Evolutionary conservation across 1,140 invertebrate genomes (phyloP), one percentile per base, ranked within the genome.

Genomic region (Camponotus pennsylvanicus): DNA sequence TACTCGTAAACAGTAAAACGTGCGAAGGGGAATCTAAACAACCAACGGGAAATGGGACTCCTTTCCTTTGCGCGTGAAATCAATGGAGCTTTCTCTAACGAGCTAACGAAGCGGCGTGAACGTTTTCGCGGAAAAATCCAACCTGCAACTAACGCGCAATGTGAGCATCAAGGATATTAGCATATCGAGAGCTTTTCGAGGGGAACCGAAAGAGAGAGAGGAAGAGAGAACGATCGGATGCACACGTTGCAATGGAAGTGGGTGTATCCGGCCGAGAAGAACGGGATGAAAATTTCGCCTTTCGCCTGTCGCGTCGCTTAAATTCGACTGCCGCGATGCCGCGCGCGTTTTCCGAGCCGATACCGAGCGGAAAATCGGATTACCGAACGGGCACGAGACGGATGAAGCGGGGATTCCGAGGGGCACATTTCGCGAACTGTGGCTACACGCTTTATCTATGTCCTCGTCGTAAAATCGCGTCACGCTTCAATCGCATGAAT

Each of bases 361-460:
- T 66, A 77, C 86, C 71, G 87, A 59, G 86, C 82, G 67, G 73
- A 69, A 73, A 88, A 89, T 85, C 66, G 49, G 86, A 89, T 89
- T 88, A 85, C 59, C 32, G 27, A 42, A 64, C 61, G 57, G 55
- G 55, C 27, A 88, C 52, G 79, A 37, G 79, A 77, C 78, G 55
- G 73, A 78, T 73, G 63, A 52, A n/a, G 21, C 49, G 34, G 57
- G 69, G 61, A 85, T 70, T 84, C 40, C 59, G 57, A 37, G 32
- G 42, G 73, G 21, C 49, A 78, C 73, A 83, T 75, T 83, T 75
- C 49, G 82, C 82, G 63, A 32, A 55, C 82, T 40, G 49, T 5
- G 75, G 21, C 52, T 85, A 78, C 27, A 45, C 18, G 40, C 18
- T 73, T 70, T 34, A 64, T 75, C 42, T 61, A 27, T 21, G 71